phyloP scores from a whole-genome alignment of 2,113 vertebrate genomes.

The Polypterus bichir region DNA sequence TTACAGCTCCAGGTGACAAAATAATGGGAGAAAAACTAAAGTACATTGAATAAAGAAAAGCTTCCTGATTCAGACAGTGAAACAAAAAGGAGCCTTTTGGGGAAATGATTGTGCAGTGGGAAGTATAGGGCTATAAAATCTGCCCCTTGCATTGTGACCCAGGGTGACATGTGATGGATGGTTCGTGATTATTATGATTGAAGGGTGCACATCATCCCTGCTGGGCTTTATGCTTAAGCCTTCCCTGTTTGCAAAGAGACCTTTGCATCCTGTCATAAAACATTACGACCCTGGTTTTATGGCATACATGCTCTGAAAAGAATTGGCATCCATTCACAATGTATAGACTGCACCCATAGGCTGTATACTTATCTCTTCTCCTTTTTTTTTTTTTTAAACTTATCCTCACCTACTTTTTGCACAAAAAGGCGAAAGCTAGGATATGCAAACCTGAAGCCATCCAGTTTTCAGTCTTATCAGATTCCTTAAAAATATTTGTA shows the following conservation, averaged over 20 bases:
- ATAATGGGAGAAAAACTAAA: slow-evolving; percentile 53
- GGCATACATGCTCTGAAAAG: slow-evolving; percentile 65
- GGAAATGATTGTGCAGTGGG: slow-evolving; percentile 50
- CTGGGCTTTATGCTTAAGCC: slow-evolving; percentile 69
- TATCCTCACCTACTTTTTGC: slow-evolving; percentile 32
- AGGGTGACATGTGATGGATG: slow-evolving; percentile 66
- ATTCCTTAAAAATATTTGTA: slow-evolving; percentile 44
- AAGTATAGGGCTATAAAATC: slow-evolving; percentile 68
- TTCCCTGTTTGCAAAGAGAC: slow-evolving; percentile 74
- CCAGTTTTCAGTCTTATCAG: slow-evolving; percentile 40
- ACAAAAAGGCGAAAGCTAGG: slow-evolving; percentile 41
- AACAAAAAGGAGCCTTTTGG: slow-evolving; percentile 53
- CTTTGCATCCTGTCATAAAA: slow-evolving; percentile 76
- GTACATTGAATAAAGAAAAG: slow-evolving; percentile 50
- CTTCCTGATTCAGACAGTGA: slow-evolving; percentile 55
- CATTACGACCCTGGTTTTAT: slow-evolving; percentile 75
- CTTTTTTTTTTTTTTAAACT: slow-evolving; percentile 31
- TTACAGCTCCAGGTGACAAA: slow-evolving; percentile 56
- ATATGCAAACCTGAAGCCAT: slow-evolving; percentile 36
- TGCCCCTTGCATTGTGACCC: slow-evolving; percentile 65
- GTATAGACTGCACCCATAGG: slow-evolving; percentile 64
- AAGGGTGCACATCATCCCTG: slow-evolving; percentile 69
- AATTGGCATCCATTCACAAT: slow-evolving; percentile 69
- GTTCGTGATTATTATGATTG: slow-evolving; percentile 59
- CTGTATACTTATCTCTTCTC: slow-evolving; percentile 46